Conservation (phyloP, 2,888 invertebrate species). For the Drosophila vallismaia region DNA sequence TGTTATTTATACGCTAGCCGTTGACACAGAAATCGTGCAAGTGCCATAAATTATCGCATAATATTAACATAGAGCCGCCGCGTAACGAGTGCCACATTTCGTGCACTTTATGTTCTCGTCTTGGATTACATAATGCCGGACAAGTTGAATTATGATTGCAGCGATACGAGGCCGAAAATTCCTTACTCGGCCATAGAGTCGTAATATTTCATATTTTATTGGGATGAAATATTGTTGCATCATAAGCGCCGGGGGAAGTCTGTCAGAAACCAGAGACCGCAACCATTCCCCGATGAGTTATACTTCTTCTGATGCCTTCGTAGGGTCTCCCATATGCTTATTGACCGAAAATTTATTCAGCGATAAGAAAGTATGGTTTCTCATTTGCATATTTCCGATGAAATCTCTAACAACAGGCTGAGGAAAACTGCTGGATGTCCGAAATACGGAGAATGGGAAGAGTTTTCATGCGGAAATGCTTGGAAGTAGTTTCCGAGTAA, state of each 20-base stretch:
- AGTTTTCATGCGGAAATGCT: conserved; percentile 4
- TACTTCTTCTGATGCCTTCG: conserved; percentile 33
- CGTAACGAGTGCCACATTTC: conserved; percentile 62
- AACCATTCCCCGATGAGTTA: conserved; percentile 62
- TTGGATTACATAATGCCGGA: conserved; percentile 59
- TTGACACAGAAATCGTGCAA: conserved; percentile 61
- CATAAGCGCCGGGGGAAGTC: conserved; percentile 44
- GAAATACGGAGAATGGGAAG: neutral
- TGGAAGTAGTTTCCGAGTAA: neutral
- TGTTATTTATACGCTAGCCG: conserved; percentile 63
- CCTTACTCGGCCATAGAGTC: conserved; percentile 22
- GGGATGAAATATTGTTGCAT: conserved; percentile 70
- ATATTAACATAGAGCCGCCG: conserved; percentile 58
- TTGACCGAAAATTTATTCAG: conserved; percentile 40
- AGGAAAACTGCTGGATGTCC: neutral
- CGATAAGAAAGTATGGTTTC: conserved; percentile 35
- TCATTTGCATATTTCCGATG: conserved; percentile 36
- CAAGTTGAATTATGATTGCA: conserved; percentile 63
- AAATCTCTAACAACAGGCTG: conserved; percentile 2
- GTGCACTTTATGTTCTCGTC: conserved; percentile 71
- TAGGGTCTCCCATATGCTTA: conserved; percentile 32
- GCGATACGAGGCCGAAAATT: conserved; percentile 58
- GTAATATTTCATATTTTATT: conserved; percentile 70
- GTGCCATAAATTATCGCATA: conserved; percentile 62
- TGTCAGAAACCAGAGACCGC: conserved; percentile 44